phyloP scores from a whole-genome alignment of 1,140 invertebrate species.

The Notospermus geniculatus region DNA sequence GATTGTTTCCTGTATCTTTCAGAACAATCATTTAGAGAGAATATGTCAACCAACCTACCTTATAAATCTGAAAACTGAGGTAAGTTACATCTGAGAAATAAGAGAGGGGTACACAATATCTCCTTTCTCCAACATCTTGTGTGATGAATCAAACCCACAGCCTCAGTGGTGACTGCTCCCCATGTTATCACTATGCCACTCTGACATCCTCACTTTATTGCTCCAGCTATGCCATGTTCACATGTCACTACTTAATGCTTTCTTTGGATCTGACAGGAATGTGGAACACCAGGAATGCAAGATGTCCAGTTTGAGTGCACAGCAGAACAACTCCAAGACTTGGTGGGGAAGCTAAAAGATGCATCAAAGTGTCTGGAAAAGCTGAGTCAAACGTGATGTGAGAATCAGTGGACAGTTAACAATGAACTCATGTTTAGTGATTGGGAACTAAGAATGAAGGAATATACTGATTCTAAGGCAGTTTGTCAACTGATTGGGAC shows the following conservation, averaged over 20 bases:
- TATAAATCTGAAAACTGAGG: conserved; percentile 46
- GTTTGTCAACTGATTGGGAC: no score
- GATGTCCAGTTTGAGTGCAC: conserved; percentile 49
- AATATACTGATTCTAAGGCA: no score
- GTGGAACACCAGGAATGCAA: conserved; percentile 33
- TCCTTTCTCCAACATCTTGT: no score
- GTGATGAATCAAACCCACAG: no score
- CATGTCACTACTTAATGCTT: conserved; percentile 5
- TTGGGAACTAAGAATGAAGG: no score
- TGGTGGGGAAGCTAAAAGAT: conserved; percentile 50
- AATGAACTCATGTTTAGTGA: no score
- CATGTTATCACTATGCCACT: no score
- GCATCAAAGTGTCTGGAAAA: conserved; percentile 47
- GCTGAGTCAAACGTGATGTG: conserved; percentile 29
- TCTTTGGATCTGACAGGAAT: conserved; percentile 28
- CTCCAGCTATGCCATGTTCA: no score
- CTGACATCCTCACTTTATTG: no score
- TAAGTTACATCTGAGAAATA: conserved; percentile 22
- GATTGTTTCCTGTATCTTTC: no score
- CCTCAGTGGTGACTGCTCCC: no score
- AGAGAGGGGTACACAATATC: background rate
- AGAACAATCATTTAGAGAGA: conserved; percentile 49
- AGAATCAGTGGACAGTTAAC: no score
- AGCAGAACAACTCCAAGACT: conserved; percentile 50
- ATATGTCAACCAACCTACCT: conserved; percentile 49